phyloP scores from a whole-genome alignment of 2,888 invertebrate species.

The Hyles lineata region DNA sequence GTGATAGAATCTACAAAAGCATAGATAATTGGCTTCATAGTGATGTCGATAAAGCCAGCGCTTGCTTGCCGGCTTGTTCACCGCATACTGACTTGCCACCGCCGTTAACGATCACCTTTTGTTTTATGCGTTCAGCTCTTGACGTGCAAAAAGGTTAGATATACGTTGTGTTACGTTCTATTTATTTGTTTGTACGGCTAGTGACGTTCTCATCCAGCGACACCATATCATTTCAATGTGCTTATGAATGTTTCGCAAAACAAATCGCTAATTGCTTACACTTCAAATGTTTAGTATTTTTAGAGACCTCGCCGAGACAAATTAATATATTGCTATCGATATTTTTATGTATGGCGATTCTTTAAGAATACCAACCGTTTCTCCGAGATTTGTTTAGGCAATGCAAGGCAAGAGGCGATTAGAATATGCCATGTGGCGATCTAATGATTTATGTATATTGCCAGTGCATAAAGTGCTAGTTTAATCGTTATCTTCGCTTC shows the following conservation, averaged over 20 bases:
- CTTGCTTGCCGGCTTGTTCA: constrained; percentile 8
- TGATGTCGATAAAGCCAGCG: not conserved
- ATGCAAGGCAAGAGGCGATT: not conserved
- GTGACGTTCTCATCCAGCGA: not conserved
- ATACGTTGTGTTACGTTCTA: constrained; percentile 12
- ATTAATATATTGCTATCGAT: too few relatives aligned
- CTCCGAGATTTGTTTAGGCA: not conserved
- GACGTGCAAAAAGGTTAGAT: constrained; percentile 50
- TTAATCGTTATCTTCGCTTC: not conserved
- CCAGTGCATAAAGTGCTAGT: too few relatives aligned
- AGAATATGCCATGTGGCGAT: not conserved
- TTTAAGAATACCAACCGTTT: not conserved
- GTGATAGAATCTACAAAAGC: not conserved
- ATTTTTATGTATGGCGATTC: too few relatives aligned
- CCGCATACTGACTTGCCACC: constrained; percentile 3
- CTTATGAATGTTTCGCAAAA: not conserved
- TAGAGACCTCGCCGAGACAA: not conserved
- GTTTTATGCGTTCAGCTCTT: constrained; percentile 45
- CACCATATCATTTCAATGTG: not conserved
- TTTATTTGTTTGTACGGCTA: constrained; percentile 33
- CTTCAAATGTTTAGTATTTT: not conserved
- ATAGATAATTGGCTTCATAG: not conserved
- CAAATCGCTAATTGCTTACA: not conserved
- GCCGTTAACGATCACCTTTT: constrained; percentile 38
- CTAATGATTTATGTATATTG: not conserved